A percentile compares a stretch with the other conserved stretches of the same genome.
Conservation (phyloP, 2,113 vertebrate genomes). For the Bombycilla garrulus region DNA sequence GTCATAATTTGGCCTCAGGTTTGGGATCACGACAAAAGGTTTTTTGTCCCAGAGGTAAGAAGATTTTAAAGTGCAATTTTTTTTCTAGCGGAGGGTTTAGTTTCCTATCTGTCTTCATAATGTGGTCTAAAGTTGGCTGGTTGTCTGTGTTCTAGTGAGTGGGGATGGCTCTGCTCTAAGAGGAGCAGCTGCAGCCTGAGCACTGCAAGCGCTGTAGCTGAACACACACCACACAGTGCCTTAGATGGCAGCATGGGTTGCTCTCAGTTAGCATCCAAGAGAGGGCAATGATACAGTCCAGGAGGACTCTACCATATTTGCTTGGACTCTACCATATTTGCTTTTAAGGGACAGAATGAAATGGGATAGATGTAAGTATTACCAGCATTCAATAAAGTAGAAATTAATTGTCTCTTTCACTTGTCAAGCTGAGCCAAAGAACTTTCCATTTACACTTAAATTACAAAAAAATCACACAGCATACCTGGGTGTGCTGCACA, state of each 20-base stretch:
- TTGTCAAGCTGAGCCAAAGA: background rate
- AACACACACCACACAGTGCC: accelerated
- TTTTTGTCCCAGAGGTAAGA: slow-evolving; percentile 88
- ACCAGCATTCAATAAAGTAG: background rate
- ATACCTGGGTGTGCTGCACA: background rate
- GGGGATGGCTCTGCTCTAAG: background rate
- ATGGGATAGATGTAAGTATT: background rate
- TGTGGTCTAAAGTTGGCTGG: background rate
- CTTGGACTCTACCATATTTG: background rate
- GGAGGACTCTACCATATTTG: background rate
- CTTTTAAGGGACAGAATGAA: background rate
- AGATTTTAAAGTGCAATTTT: background rate
- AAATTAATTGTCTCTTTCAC: background rate
- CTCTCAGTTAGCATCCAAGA: background rate
- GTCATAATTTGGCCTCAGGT: slow-evolving; percentile 87
- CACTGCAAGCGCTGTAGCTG: background rate
- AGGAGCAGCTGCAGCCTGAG: background rate
- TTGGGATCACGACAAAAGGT: slow-evolving; percentile 89
- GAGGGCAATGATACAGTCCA: accelerated
- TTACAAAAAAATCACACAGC: background rate
- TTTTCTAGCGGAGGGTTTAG: background rate
- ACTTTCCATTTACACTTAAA: background rate
- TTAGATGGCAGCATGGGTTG: background rate
- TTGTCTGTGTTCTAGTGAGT: background rate
- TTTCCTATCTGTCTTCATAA: background rate